Evolutionary conservation across 2,888 invertebrate genomes (phyloP).

Genomic region (Tenthredo notha): DNA sequence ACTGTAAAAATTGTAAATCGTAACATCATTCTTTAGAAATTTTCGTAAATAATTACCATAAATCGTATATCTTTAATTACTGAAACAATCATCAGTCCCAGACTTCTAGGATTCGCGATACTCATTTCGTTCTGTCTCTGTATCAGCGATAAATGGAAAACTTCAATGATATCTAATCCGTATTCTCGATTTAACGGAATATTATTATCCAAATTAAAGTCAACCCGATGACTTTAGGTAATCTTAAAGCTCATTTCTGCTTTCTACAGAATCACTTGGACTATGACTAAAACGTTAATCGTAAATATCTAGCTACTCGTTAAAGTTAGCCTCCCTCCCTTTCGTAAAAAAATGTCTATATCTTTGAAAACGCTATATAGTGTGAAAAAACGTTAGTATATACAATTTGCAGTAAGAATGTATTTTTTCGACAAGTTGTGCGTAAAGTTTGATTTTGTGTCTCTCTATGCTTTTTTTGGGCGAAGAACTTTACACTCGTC

Average conservation of each 20-base stretch:
- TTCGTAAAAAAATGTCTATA: not conserved
- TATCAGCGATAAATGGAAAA: not conserved
- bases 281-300: not conserved
- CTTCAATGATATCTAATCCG: not conserved
- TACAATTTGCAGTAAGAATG: not conserved
- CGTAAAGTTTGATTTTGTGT: no score
- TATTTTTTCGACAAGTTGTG: not conserved
- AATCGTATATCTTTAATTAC: not conserved
- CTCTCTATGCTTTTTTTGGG: no score
- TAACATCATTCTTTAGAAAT: not conserved
- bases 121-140: not conserved
- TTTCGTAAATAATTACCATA: not conserved
- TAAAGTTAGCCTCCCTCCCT: not conserved
- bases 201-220: not conserved
- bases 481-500: no score
- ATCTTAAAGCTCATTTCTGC: not conserved
- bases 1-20: slow-evolving; percentile 2
- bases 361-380: not conserved
- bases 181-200: not conserved
- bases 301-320: not conserved
- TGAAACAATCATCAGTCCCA: not conserved
- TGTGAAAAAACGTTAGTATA: not conserved
- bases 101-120: not conserved
- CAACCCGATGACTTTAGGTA: not conserved
- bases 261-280: not conserved